A percentile compares a stretch with the other conserved stretches of the same genome.
Evolutionary conservation across 1,140 invertebrate species (phyloP).

Genomic region (Pseudobourletiella spinata): DNA sequence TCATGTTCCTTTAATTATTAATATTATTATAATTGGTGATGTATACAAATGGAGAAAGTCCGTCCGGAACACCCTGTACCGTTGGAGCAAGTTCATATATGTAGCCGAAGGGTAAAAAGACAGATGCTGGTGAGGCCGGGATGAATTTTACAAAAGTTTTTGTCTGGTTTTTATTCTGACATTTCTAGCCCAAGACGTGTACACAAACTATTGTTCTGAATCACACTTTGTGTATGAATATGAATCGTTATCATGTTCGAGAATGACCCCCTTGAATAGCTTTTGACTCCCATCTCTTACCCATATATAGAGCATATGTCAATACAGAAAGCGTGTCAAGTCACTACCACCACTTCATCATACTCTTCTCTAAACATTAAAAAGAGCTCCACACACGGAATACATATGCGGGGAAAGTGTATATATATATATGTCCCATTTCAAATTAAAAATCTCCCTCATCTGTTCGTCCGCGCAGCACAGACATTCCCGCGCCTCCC

Average conservation of each 20-base stretch:
- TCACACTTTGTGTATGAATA: neutral
- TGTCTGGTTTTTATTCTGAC: neutral
- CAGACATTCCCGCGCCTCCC: no score
- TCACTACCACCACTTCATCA: neutral
- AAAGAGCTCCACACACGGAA: neutral
- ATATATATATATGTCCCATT: no score
- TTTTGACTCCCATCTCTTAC: no score
- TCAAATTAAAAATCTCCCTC: no score
- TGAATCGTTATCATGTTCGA: neutral
- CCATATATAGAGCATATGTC: neutral
- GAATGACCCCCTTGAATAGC: neutral
- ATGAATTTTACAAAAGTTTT: neutral
- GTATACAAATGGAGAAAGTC: no score
- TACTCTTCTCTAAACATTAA: neutral
- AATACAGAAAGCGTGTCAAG: neutral
- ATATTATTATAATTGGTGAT: neutral
- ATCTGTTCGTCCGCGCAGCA: no score
- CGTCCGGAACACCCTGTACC: no score
- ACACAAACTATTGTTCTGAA: constrained; percentile 11
- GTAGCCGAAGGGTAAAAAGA: no score
- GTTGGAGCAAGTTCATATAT: no score
- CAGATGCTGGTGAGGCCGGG: neutral
- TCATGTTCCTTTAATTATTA: no score
- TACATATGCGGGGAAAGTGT: neutral
- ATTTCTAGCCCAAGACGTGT: constrained; percentile 2